Percentiles rank a stretch among this genome's conserved stretches.
phyloP scores from a whole-genome alignment of 2,888 invertebrate genomes.

The Nymphalis c-album region DNA sequence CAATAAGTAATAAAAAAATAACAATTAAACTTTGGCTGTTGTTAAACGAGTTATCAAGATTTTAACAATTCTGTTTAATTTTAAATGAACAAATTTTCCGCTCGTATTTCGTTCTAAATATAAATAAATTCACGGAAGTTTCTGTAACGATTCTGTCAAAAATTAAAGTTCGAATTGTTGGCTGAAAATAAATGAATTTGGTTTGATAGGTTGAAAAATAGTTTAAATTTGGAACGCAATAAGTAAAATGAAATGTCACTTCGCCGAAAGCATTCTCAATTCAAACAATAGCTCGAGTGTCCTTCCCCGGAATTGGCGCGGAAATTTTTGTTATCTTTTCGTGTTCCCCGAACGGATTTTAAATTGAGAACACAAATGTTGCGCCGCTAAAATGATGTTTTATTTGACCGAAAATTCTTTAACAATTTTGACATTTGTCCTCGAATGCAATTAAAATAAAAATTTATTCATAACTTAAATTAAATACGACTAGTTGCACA shows the following conservation, averaged over 20 bases:
- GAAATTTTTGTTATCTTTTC: constrained; percentile 82
- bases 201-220: constrained; percentile 2
- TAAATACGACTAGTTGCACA: neutral
- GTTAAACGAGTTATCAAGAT: neutral
- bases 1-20: neutral
- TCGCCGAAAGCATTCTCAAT: constrained; percentile 76
- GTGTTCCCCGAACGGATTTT: constrained; percentile 80
- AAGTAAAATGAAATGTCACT: constrained; percentile 43
- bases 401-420: neutral
- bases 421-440: neutral
- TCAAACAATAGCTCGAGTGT: constrained; percentile 78
- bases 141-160: neutral
- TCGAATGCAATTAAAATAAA: neutral
- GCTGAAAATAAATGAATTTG: constrained; percentile 10
- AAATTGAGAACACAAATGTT: constrained; percentile 77
- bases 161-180: constrained; percentile 5
- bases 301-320: constrained; percentile 77
- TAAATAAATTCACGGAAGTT: neutral
- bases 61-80: neutral
- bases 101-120: neutral
- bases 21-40: neutral
- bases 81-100: neutral
- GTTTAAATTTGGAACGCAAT: constrained; percentile 33
- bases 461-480: no score
- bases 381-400: constrained; percentile 60